phyloP scores from a whole-genome alignment of 2,888 invertebrate species.

The Lasius fuliginosus region DNA sequence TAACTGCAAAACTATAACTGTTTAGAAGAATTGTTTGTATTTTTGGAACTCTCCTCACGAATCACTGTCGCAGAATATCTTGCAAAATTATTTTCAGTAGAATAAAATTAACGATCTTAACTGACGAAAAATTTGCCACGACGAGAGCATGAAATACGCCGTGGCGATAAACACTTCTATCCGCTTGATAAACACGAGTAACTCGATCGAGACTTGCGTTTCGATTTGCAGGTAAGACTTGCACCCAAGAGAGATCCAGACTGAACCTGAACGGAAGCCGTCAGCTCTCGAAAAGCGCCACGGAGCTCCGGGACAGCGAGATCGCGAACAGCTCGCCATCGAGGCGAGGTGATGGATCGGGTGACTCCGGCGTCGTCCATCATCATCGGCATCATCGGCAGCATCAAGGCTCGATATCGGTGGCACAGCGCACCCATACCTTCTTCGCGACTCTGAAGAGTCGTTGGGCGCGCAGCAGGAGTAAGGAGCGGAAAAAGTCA shows the following conservation, averaged over 20 bases:
- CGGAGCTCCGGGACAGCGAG: conserved; percentile 89
- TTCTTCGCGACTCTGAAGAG: conserved; percentile 94
- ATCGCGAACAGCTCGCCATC: conserved; percentile 87
- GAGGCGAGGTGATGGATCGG: conserved; percentile 86
- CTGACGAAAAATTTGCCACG: neutral
- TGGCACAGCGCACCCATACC: conserved; percentile 93
- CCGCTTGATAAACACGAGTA: neutral
- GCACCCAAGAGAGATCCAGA: conserved; percentile 80
- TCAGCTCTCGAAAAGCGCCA: conserved; percentile 93
- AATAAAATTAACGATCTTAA: too few species aligned
- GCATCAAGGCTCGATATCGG: conserved; percentile 89
- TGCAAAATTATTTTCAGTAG: too few species aligned
- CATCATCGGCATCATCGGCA: conserved; percentile 83
- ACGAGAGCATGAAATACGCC: neutral
- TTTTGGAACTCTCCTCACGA: too few species aligned
- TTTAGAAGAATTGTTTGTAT: too few species aligned
- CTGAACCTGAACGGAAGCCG: conserved; percentile 87
- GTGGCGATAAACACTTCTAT: conserved; percentile 27
- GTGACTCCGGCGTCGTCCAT: conserved; percentile 71
- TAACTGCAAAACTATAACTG: too few species aligned
- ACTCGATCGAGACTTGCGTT: neutral
- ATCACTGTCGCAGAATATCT: too few species aligned
- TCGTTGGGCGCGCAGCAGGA: conserved; percentile 92
- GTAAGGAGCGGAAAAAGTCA: conserved; percentile 90
- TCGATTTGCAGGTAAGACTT: conserved; percentile 64